Base-by-base conservation (phyloP, 2,113 vertebrate species). In the Catharus bicknelli region DNA sequence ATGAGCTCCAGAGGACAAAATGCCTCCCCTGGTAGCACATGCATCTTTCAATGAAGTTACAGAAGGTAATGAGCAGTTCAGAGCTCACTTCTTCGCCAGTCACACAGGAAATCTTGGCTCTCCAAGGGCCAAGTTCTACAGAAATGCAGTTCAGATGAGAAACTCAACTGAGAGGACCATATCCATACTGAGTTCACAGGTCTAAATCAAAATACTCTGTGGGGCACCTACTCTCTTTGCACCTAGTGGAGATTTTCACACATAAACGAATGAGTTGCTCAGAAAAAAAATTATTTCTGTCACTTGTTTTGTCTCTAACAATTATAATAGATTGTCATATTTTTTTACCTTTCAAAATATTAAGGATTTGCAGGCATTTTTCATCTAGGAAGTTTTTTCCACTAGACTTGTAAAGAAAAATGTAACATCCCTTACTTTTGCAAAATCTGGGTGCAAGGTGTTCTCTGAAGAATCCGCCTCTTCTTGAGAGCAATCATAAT, bases 391-490 rank as follows among this genome's bases (percentile, higher is more conserved):
- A 69, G 3, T 8, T 43, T 30, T 85, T 76, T 67, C 45, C 38
- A 70, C 18, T 67, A 73, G 50, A 64, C 11, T 22, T 47, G 32
- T 81, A 59, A 88, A 93, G 58, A 47, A 36, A 92, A 95, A 83
- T 3, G 40, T 20, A 77, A 88, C 16, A 64, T 86, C 59, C 43
- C 64, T 97, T 97, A 99, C 99, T 98, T 99, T 99, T 59, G 99
- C 76, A 2, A 99, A 98, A 95, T 99, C 99, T 61, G 98, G 98
- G 94, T 99, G 98, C 78, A 99, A 98, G 95, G 96, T 96, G 25
- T 98, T 99, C 84, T 99, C 99, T 64, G 98, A 97, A 34, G 96
- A 95, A 90, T 99, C 99, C 34, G 97, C 97, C 86, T 98, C 98
- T 73, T 99, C 99, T 50, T 97, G 96, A 13, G 97, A 97, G 95